Conservation (phyloP, 2,797 vertebrate species). For the Myoxocephalus aenaeus region DNA sequence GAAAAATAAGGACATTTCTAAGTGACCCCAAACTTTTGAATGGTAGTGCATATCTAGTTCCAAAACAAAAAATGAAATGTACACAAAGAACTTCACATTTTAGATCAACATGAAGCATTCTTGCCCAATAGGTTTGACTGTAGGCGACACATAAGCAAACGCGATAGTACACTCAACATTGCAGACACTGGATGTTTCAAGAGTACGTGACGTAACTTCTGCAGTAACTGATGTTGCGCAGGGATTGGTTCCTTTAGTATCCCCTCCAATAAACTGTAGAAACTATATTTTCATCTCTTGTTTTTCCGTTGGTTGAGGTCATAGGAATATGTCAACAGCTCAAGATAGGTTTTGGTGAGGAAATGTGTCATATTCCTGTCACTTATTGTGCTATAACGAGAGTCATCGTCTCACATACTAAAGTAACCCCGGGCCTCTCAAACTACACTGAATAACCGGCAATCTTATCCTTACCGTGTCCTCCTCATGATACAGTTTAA, state of each 20-base stretch:
- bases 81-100: neutral
- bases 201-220: neutral
- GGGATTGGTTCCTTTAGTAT: neutral
- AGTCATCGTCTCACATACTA: neutral
- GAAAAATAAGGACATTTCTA: too few relatives aligned
- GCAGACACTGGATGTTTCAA: neutral
- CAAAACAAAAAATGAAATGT: neutral
- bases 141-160: neutral
- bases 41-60: too few relatives aligned
- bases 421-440: neutral
- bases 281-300: neutral
- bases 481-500: neutral
- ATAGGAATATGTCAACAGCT: neutral
- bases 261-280: neutral
- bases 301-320: neutral
- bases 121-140: neutral
- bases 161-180: neutral
- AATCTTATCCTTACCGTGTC: neutral
- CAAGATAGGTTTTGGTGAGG: neutral
- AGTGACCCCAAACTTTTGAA: too few relatives aligned
- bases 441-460: neutral
- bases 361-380: slow-evolving; percentile 2
- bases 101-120: neutral
- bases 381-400: neutral
- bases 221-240: neutral